Evolutionary conservation across 2,113 vertebrate genomes (phyloP).

Genomic region (Chaetura pelagica): DNA sequence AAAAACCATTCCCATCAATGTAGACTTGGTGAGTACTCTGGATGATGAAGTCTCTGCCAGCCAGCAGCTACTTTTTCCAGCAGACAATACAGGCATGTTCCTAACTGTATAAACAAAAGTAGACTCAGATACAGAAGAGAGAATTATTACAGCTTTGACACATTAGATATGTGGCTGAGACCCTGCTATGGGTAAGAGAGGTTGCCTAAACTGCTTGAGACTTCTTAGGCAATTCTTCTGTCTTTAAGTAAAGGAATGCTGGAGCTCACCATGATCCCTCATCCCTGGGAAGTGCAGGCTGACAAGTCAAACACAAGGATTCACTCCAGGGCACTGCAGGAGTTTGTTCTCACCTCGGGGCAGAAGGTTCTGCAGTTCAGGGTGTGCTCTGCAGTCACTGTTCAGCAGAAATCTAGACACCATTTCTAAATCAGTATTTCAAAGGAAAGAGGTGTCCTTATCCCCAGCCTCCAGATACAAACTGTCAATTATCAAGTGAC

Average conservation of each 20-base stretch:
- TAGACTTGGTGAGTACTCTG: not conserved
- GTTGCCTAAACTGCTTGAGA: not conserved
- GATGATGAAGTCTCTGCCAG: not conserved
- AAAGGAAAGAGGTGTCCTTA: not conserved
- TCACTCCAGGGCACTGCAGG: not conserved
- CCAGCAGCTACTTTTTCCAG: not conserved
- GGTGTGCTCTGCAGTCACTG: too few relatives aligned
- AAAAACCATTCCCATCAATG: not conserved
- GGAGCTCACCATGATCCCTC: rapidly evolving
- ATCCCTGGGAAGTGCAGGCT: not conserved
- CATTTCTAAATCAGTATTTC: not conserved
- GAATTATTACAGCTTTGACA: not conserved
- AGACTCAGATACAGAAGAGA: not conserved
- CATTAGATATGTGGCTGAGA: not conserved
- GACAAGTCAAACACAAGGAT: not conserved
- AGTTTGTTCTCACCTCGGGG: not conserved
- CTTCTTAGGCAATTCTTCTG: not conserved
- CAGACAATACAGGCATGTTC: rapidly evolving
- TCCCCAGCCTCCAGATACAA: not conserved
- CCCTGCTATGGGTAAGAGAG: not conserved
- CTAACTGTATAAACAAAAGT: not conserved
- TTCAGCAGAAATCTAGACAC: not conserved
- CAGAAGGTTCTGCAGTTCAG: not conserved
- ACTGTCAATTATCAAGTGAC: not conserved
- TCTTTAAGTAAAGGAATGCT: not conserved